Evolutionary conservation across 1,140 invertebrate species (phyloP).

Genomic region (Eubasilissa regina): DNA sequence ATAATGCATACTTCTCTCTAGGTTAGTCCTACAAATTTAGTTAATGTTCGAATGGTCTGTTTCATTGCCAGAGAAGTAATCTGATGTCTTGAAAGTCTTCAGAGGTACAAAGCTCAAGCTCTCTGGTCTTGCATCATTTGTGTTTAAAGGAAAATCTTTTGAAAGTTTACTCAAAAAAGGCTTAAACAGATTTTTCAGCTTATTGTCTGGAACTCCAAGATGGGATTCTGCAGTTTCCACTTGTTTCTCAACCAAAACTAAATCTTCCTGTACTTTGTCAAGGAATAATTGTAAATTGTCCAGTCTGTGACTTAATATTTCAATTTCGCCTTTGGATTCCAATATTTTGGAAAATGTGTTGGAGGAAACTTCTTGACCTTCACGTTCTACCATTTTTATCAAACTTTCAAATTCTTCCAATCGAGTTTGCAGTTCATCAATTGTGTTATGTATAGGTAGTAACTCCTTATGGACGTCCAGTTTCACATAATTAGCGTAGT

Average conservation of each 20-base stretch:
- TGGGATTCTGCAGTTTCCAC: slow-evolving; percentile 69
- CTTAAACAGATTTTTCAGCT: slow-evolving; percentile 67
- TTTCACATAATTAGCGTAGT: slow-evolving; percentile 69
- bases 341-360: slow-evolving; percentile 65
- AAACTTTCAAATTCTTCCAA: slow-evolving; percentile 71
- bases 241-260: slow-evolving; percentile 68
- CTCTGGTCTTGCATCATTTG: slow-evolving; percentile 47
- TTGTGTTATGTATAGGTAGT: slow-evolving; percentile 69
- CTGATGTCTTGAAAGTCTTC: slow-evolving; percentile 63
- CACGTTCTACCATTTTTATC: slow-evolving; percentile 68
- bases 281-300: slow-evolving; percentile 65
- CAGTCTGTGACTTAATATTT: slow-evolving; percentile 67
- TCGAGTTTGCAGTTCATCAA: slow-evolving; percentile 72
- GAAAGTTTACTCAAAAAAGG: slow-evolving; percentile 67
- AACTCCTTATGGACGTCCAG: slow-evolving; percentile 67
- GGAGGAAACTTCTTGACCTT: slow-evolving; percentile 65
- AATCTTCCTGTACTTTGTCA: slow-evolving; percentile 64
- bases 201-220: slow-evolving; percentile 68
- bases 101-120: slow-evolving; percentile 61
- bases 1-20: no score
- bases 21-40: no score
- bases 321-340: slow-evolving; percentile 66
- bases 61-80: slow-evolving; percentile 64
- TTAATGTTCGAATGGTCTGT: background rate
- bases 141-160: slow-evolving; percentile 60